A percentile compares a stretch with the other conserved stretches of the same genome.
These are phyloP conservation scores for Campaea margaritaria DNA, from an alignment of 2,888 invertebrate genomes.

Conservation along the genomic window DNA sequence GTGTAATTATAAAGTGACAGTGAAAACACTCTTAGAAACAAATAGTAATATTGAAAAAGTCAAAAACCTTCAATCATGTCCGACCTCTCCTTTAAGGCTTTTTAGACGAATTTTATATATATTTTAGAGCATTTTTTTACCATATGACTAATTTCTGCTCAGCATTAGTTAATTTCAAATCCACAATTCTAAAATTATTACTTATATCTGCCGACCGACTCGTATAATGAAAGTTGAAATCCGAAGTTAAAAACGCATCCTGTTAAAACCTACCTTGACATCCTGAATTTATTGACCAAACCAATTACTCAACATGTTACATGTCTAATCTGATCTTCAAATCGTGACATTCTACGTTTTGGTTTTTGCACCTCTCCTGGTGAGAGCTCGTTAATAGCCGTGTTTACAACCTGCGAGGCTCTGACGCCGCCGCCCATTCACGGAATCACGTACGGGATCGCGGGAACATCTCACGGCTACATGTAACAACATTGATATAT, in stretches of 20 bases:
- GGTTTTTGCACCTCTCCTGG: constrained; percentile 67
- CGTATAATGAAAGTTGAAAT: neutral
- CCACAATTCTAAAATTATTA: too few relatives aligned
- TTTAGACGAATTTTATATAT: too few relatives aligned
- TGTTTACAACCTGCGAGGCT: constrained; percentile 81
- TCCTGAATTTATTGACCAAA: constrained; percentile 29
- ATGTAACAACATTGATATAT: constrained; percentile 66
- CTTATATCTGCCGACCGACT: too few relatives aligned
- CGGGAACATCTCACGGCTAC: constrained; percentile 62
- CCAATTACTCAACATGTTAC: constrained; percentile 24
- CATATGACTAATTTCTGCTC: too few relatives aligned
- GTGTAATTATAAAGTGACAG: constrained; percentile 31
- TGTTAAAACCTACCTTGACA: neutral
- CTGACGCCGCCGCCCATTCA: constrained; percentile 71
- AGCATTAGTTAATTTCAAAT: neutral
- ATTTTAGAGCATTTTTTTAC: too few relatives aligned
- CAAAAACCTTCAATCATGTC: neutral
- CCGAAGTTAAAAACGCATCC: neutral
- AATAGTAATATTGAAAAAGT: constrained; percentile 35
- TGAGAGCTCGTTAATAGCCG: constrained; percentile 71
- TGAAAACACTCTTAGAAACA: constrained; percentile 15
- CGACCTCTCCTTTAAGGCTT: too few relatives aligned
- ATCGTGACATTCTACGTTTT: constrained; percentile 59
- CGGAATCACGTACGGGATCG: constrained; percentile 71
- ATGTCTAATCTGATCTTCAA: constrained; percentile 32